These are phyloP conservation scores for Agapornis canus DNA, from an alignment of 2,797 vertebrate genomes.

Conservation along the genomic window DNA sequence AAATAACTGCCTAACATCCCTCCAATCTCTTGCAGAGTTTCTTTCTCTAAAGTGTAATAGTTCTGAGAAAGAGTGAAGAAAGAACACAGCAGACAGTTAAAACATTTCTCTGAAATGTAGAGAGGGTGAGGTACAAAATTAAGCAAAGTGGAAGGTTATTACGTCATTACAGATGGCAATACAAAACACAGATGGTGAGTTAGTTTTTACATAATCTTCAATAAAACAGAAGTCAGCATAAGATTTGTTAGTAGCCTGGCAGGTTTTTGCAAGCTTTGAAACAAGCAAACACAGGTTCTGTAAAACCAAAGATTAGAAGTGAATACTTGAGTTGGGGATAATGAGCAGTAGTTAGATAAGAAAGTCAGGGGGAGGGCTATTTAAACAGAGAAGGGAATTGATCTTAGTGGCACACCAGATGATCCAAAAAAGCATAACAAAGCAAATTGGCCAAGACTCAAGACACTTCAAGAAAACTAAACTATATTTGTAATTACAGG, in stretches of 20 bases:
- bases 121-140: not conserved
- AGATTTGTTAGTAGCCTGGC: not conserved
- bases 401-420: not conserved
- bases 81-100: not conserved
- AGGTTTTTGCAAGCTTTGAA: not conserved
- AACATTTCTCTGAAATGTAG: not conserved
- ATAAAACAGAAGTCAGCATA: not conserved
- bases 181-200: not conserved
- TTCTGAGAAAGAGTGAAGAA: not conserved
- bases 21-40: not conserved
- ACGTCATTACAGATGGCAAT: not conserved
- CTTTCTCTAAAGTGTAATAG: not conserved
- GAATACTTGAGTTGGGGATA: not conserved
- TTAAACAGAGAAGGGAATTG: not conserved
- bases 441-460: not conserved
- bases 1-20: not conserved
- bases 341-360: not conserved
- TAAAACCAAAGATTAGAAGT: not conserved
- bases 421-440: not conserved
- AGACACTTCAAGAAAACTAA: not conserved
- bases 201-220: not conserved
- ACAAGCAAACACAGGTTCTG: not conserved
- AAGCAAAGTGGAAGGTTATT: not conserved
- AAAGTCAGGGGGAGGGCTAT: accelerated
- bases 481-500: not conserved